Percentiles rank a stretch among this genome's conserved stretches.
These are phyloP conservation scores for Solea senegalensis DNA, from an alignment of 2,113 vertebrate genomes.

Conservation along the genomic window DNA sequence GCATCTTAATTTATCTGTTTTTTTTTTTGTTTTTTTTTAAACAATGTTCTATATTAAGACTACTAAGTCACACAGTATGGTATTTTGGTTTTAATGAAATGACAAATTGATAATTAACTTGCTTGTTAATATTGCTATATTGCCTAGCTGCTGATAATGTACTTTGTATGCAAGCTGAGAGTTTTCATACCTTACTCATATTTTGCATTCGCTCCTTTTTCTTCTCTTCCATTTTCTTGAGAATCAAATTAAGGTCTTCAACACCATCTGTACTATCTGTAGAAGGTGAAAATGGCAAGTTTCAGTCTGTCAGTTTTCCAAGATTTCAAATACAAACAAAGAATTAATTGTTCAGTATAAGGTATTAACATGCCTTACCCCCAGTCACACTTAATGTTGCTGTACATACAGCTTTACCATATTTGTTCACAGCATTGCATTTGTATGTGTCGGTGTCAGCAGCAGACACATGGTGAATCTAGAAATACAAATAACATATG, in stretches of 20 bases:
- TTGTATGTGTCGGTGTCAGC: constrained; percentile 84
- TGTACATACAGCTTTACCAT: constrained; percentile 84
- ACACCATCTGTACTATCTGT: constrained; percentile 64
- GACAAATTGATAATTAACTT: not conserved
- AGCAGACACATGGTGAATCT: constrained; percentile 81
- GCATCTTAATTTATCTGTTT: too few relatives aligned
- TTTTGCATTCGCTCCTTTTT: constrained; percentile 73
- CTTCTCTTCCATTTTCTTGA: constrained; percentile 83
- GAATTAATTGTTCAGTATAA: too few relatives aligned
- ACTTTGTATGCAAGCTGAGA: not conserved
- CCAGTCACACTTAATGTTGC: constrained; percentile 82
- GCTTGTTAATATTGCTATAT: not conserved
- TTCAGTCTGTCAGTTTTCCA: too few relatives aligned
- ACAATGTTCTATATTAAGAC: too few relatives aligned
- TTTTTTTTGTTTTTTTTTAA: too few relatives aligned
- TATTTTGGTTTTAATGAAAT: not conserved
- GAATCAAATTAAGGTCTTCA: constrained; percentile 82
- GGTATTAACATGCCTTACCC: constrained; percentile 71
- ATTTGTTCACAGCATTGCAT: constrained; percentile 84
- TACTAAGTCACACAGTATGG: too few relatives aligned
- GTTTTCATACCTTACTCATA: constrained; percentile 76
- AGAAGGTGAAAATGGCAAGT: not conserved
- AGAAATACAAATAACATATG: constrained; percentile 24
- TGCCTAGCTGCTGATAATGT: not conserved
- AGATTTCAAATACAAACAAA: too few relatives aligned